A percentile compares a stretch with the other conserved stretches of the same genome.
Evolutionary conservation across 2,888 invertebrate species (phyloP).

Genomic region (Scaptomyza cyrtandrae): DNA sequence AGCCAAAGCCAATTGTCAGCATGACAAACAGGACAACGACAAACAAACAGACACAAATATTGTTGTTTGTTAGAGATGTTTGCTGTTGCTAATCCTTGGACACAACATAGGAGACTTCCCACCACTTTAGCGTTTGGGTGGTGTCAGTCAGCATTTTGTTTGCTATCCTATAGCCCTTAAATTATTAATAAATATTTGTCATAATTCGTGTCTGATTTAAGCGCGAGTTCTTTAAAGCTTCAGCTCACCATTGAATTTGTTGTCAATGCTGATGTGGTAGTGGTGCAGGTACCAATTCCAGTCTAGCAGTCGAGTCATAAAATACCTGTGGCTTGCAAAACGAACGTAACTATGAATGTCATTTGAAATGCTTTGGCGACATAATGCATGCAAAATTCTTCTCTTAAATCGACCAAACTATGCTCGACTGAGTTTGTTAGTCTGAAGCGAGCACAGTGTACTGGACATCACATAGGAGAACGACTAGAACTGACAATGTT

Average conservation of each 20-base stretch:
- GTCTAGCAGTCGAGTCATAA: neutral
- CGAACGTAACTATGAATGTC: conserved; percentile 39
- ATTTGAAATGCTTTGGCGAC: conserved; percentile 23
- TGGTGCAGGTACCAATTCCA: conserved; percentile 8
- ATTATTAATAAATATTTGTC: conserved; percentile 77
- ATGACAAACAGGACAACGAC: conserved; percentile 66
- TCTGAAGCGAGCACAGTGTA: conserved; percentile 7
- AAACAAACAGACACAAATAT: conserved; percentile 57
- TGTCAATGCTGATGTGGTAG: conserved; percentile 2
- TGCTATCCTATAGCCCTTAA: conserved; percentile 48
- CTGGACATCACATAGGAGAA: conserved; percentile 29
- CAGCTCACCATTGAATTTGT: neutral
- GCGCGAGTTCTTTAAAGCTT: conserved; percentile 34
- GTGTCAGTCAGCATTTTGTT: conserved; percentile 63
- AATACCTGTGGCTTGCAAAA: neutral
- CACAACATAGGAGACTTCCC: conserved; percentile 26
- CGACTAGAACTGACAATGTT: conserved; percentile 72
- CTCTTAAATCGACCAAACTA: conserved; percentile 48
- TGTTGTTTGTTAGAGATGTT: conserved; percentile 55
- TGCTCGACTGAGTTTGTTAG: conserved; percentile 12
- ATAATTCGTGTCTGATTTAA: conserved; percentile 61
- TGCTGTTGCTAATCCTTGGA: conserved; percentile 64
- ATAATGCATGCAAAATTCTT: conserved; percentile 43
- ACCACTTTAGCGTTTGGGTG: conserved; percentile 27
- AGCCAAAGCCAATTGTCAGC: conserved; percentile 76